Conservation (phyloP, 2,797 vertebrate species). For the Gadopsis bispinosus region DNA sequence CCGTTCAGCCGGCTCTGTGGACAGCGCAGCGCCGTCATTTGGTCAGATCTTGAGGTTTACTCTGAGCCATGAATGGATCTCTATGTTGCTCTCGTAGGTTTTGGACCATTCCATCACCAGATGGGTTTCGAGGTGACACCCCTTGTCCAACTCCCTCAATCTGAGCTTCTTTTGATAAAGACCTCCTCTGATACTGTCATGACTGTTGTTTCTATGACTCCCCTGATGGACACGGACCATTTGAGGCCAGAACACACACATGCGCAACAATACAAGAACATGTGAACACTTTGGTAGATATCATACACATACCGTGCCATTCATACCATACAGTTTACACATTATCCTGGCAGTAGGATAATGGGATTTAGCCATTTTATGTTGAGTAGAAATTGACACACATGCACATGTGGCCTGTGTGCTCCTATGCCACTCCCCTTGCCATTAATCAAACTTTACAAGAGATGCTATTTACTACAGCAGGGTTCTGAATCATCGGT, state of each 20-base stretch:
- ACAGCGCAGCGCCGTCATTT: conserved; percentile 62
- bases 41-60: conserved; percentile 65
- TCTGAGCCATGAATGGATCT: conserved; percentile 76
- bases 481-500: conserved; percentile 11
- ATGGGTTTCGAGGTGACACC: conserved; percentile 65
- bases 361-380: conserved; percentile 37
- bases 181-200: conserved; percentile 48
- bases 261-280: conserved; percentile 29
- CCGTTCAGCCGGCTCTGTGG: conserved; percentile 58
- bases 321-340: conserved; percentile 25
- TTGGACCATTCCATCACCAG: conserved; percentile 71
- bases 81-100: conserved; percentile 69
- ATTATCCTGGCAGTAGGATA: conserved; percentile 47
- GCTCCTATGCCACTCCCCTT: conserved; percentile 26
- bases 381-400: conserved; percentile 36
- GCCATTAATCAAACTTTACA: conserved; percentile 61
- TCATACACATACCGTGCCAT: conserved; percentile 27
- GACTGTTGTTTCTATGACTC: conserved; percentile 50
- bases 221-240: conserved; percentile 31
- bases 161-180: conserved; percentile 69
- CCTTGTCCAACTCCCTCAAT: conserved; percentile 41
- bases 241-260: conserved; percentile 45
- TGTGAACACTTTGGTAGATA: conserved; percentile 28
- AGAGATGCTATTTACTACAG: conserved; percentile 23
- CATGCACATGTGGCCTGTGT: conserved; percentile 31